Evolutionary conservation across 1,140 invertebrate species (phyloP).

Genomic region (Nylanderia fulva): DNA sequence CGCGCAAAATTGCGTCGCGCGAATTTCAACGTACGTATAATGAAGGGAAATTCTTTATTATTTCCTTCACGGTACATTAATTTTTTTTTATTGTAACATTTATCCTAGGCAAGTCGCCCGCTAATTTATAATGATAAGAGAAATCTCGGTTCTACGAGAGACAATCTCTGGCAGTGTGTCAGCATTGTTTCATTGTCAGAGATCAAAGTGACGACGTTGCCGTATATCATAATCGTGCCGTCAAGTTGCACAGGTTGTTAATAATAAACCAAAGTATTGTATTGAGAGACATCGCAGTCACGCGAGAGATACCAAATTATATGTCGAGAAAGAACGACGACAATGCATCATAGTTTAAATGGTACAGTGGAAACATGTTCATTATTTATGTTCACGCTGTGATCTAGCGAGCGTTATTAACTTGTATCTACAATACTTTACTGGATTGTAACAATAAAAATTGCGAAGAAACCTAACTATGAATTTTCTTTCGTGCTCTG

Average conservation of each 20-base stretch:
- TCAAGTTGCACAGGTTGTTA: constrained; percentile 34
- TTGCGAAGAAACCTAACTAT: too few species aligned
- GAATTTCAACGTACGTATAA: not conserved
- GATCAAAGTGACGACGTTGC: constrained; percentile 23
- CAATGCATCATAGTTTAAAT: constrained; percentile 32
- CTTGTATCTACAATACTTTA: constrained; percentile 1
- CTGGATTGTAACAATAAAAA: constrained; percentile 7
- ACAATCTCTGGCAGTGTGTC: not conserved
- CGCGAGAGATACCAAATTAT: constrained; percentile 38
- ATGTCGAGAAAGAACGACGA: constrained; percentile 29
- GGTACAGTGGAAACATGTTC: constrained; percentile 4
- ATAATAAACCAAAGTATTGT: constrained; percentile 29
- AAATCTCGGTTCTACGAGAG: constrained; percentile 2
- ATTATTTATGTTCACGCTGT: constrained; percentile 20
- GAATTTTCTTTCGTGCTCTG: too few species aligned
- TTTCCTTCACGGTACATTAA: not conserved
- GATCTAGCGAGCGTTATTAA: constrained; percentile 24
- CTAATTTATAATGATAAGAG: not conserved
- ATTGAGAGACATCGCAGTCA: constrained; percentile 39
- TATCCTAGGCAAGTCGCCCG: not conserved
- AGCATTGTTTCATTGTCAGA: constrained; percentile 24
- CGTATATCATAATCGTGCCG: not conserved
- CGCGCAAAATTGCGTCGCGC: too few species aligned
- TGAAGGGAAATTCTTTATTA: not conserved
- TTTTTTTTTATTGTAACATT: not conserved